phyloP scores from a whole-genome alignment of 1,140 invertebrate genomes.

The Solenopsis fugax region DNA sequence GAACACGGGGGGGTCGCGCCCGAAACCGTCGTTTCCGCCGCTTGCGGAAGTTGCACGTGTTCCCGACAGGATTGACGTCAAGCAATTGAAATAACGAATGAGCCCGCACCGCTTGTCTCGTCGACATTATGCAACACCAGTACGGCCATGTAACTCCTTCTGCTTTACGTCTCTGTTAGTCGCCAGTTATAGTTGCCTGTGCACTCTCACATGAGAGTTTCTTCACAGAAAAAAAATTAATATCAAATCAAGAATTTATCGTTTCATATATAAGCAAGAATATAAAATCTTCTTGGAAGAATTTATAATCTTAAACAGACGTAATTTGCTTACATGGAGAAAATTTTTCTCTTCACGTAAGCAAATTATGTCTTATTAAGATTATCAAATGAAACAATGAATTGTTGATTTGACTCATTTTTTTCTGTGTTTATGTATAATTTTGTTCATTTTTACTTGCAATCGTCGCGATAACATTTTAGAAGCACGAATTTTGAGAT shows the following conservation, averaged over 20 bases:
- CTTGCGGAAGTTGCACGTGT: slow-evolving; percentile 72
- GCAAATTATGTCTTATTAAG: no score
- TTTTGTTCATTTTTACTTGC: neutral
- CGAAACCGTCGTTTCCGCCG: slow-evolving; percentile 64
- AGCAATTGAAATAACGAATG: slow-evolving; percentile 76
- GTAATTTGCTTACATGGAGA: no score
- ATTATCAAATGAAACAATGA: no score
- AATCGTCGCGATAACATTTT: neutral
- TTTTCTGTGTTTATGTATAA: slow-evolving; percentile 16
- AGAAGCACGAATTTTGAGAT: neutral
- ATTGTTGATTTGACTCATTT: no score
- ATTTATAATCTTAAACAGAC: no score
- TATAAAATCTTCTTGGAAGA: no score
- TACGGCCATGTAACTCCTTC: slow-evolving; percentile 15
- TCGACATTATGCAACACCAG: slow-evolving; percentile 55
- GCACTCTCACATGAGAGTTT: neutral
- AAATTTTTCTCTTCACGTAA: no score
- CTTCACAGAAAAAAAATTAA: no score
- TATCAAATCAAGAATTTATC: no score
- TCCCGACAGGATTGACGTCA: slow-evolving; percentile 75
- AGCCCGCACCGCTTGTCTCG: slow-evolving; percentile 20
- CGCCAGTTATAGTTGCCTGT: slow-evolving; percentile 23
- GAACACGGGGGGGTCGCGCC: neutral
- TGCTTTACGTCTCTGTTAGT: slow-evolving; percentile 35
- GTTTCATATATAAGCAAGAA: no score